Percentiles rank a stretch among this genome's conserved stretches.
Conservation (phyloP, 2,113 vertebrate genomes). For the Malurus elegans region DNA sequence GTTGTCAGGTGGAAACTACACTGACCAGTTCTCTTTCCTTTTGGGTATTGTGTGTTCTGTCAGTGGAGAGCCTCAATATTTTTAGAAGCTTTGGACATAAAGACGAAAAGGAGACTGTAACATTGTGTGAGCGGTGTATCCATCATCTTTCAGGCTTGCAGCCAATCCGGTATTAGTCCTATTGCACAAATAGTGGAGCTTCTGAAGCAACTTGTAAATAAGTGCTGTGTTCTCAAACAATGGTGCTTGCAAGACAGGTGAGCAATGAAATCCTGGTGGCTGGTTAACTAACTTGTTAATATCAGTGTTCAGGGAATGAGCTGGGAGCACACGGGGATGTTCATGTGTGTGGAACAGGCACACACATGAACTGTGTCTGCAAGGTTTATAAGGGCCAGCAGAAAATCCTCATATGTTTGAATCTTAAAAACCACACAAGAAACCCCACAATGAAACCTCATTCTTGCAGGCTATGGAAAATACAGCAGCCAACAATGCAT, state of each 20-base stretch:
- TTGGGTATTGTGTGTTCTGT: neutral
- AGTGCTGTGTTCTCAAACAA: neutral
- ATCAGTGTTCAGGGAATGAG: neutral
- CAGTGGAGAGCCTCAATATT: neutral
- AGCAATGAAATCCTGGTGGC: neutral
- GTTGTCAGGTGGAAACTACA: neutral
- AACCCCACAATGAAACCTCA: too few relatives aligned
- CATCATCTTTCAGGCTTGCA: neutral
- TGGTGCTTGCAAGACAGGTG: neutral
- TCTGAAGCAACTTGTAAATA: neutral
- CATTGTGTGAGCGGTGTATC: rapidly evolving
- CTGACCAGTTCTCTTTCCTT: neutral
- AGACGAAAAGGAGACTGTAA: neutral
- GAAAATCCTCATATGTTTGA: neutral
- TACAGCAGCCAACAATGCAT: neutral
- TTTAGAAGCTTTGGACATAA: neutral
- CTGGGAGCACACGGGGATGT: rapidly evolving
- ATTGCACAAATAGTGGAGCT: neutral
- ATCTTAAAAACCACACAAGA: neutral
- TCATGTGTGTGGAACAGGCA: neutral
- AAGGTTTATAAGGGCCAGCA: neutral
- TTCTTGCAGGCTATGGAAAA: neutral
- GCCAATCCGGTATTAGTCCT: neutral
- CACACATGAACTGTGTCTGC: neutral
- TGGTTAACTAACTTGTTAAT: neutral